Evolutionary conservation across 2,113 vertebrate genomes (phyloP).

Genomic region (Rhombomys opimus): DNA sequence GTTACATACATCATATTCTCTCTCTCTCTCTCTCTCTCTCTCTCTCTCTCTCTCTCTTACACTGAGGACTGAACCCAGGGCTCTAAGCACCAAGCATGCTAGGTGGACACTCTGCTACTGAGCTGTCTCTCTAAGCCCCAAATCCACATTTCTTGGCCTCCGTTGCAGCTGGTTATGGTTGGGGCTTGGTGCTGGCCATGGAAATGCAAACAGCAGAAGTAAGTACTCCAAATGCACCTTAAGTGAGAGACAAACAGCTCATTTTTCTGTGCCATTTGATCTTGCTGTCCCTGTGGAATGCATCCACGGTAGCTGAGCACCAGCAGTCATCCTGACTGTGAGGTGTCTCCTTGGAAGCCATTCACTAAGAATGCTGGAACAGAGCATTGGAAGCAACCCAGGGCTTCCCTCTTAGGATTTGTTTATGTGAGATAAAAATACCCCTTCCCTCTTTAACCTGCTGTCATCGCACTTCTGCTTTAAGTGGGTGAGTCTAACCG

Average conservation of each 20-base stretch:
- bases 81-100: background rate
- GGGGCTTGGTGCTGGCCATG: background rate
- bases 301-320: background rate
- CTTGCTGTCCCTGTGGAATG: background rate
- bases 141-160: background rate
- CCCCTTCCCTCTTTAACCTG: background rate
- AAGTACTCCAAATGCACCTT: background rate
- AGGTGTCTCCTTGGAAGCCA: background rate
- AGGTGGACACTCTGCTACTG: background rate
- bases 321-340: background rate
- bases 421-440: constrained; percentile 2
- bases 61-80: background rate
- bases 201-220: background rate
- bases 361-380: background rate
- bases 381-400: background rate
- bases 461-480: background rate
- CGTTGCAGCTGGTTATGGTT: background rate
- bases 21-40: background rate
- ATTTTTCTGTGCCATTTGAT: background rate
- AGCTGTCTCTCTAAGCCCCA: background rate
- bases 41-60: background rate
- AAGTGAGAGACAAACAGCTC: background rate
- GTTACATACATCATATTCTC: background rate
- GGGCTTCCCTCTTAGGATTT: background rate
- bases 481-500: background rate